These are phyloP conservation scores for Aurelia coerulea DNA, from an alignment of 30 jellyfish, hydroid and myxozoan species.

Conservation along the genomic window DNA sequence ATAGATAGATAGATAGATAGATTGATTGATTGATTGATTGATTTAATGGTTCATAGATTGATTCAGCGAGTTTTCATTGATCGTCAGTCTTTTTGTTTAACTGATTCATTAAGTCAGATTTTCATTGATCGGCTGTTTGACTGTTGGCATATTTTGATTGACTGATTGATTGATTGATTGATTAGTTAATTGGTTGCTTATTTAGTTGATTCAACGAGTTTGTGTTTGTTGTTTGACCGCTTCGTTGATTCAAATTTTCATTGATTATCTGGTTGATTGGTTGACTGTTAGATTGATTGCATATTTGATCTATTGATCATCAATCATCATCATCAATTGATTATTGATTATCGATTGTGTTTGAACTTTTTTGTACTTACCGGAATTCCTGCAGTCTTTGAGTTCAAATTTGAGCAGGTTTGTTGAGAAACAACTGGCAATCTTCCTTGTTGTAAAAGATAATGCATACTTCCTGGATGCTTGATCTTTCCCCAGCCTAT, in stretches of 20 bases:
- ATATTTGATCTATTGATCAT: too few species aligned
- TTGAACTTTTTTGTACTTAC: not conserved
- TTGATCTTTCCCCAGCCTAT: conserved; percentile 72
- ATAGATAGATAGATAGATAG: not conserved
- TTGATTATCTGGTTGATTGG: too few species aligned
- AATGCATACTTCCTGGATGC: conserved; percentile 69
- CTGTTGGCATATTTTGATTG: not conserved
- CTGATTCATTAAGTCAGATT: not conserved
- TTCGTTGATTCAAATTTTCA: too few species aligned
- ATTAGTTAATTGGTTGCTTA: not conserved
- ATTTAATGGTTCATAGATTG: not conserved
- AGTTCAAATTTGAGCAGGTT: conserved; percentile 44
- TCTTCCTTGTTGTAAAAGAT: conserved; percentile 59
- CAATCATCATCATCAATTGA: too few species aligned
- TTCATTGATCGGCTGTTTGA: not conserved
- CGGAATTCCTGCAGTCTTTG: conserved; percentile 30
- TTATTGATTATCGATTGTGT: too few species aligned
- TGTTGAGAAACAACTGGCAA: conserved; percentile 61
- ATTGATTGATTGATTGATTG: not conserved
- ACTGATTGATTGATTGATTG: not conserved
- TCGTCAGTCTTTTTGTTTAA: too few species aligned
- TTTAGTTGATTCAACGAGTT: not conserved
- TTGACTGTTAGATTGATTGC: too few species aligned
- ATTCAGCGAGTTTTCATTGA: too few species aligned
- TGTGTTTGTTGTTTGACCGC: not conserved